phyloP scores from a whole-genome alignment of 2,888 invertebrate species.

The Coremacera marginata region DNA sequence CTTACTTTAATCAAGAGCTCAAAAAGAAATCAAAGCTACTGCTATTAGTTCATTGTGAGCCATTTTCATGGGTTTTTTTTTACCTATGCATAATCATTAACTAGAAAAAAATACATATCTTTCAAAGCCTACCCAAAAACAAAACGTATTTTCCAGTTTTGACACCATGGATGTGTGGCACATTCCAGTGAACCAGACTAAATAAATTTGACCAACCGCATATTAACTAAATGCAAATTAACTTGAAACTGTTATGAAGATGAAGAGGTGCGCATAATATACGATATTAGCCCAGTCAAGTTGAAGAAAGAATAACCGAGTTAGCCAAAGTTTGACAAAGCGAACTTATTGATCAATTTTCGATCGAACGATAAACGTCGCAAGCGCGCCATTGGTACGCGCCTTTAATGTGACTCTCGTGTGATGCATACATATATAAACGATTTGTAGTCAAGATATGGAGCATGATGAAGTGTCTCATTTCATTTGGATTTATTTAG shows the following conservation, averaged over 20 bases:
- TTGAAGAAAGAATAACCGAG: background rate
- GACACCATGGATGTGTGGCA: background rate
- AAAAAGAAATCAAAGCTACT: too few species aligned
- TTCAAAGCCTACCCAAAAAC: too few species aligned
- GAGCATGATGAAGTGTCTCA: constrained; percentile 7
- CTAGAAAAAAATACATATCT: too few species aligned
- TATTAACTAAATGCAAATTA: constrained; percentile 27
- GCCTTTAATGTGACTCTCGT: background rate
- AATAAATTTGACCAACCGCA: constrained; percentile 2
- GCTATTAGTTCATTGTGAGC: too few species aligned
- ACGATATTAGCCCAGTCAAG: background rate
- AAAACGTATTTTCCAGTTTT: constrained; percentile 21
- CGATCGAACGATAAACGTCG: constrained; percentile 17
- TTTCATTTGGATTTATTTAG: background rate
- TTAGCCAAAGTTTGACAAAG: background rate
- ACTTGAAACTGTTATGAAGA: background rate
- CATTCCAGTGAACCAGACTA: background rate
- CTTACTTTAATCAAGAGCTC: too few species aligned
- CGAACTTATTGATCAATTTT: constrained; percentile 24
- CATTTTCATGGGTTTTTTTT: too few species aligned
- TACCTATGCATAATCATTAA: too few species aligned
- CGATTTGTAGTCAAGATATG: constrained; percentile 14
- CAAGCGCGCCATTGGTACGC: background rate
- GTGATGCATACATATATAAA: background rate
- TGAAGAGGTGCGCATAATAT: background rate